These are phyloP conservation scores for Porites australiensis DNA, from an alignment of 64 coral and sea anemone genomes.

Conservation along the genomic window DNA sequence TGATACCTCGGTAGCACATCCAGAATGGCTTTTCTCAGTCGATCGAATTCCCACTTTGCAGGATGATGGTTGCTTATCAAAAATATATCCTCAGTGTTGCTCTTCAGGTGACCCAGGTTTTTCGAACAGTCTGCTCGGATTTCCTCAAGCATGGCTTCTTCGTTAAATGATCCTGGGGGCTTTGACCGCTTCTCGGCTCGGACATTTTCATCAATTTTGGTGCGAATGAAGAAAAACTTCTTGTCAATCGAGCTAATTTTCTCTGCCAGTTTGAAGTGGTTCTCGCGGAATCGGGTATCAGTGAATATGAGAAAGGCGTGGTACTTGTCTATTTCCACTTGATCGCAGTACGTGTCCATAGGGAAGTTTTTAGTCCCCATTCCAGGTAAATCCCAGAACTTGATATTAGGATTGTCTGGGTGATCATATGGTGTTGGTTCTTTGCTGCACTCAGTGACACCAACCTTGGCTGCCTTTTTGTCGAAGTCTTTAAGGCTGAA, in stretches of 20 bases:
- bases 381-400: constrained; percentile 67
- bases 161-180: constrained; percentile 19
- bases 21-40: constrained; percentile 25
- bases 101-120: not conserved
- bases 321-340: constrained; percentile 10
- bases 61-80: constrained; percentile 67
- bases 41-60: constrained; percentile 47
- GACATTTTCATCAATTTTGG: constrained; percentile 58
- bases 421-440: constrained; percentile 14
- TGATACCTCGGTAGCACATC: constrained; percentile 35
- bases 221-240: constrained; percentile 53
- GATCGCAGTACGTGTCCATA: constrained; percentile 11
- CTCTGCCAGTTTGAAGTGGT: constrained; percentile 25
- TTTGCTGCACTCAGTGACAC: constrained; percentile 2
- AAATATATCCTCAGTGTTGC: constrained; percentile 29
- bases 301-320: constrained; percentile 40
- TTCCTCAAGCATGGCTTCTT: constrained; percentile 26
- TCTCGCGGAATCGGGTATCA: constrained; percentile 1
- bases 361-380: constrained; percentile 58
- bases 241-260: constrained; percentile 8
- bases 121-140: constrained; percentile 1
- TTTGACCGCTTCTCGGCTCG: constrained; percentile 25
- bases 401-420: constrained; percentile 50
- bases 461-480: constrained; percentile 30
- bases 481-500: constrained; percentile 48